Evolutionary conservation across 1,140 invertebrate species (phyloP).

Genomic region (Drosophila albomicans): DNA sequence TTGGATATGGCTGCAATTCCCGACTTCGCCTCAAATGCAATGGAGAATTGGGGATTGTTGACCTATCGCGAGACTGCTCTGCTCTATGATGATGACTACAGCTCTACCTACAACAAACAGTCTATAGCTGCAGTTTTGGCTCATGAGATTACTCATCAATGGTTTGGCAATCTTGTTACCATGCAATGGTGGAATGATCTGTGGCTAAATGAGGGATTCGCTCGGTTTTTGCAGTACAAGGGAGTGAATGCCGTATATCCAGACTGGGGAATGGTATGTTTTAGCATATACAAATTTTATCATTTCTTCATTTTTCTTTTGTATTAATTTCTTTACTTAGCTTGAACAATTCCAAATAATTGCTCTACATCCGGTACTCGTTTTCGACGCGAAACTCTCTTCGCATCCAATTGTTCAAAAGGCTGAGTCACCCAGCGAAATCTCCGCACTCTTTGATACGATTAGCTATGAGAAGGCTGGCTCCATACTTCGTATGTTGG

Average conservation of each 20-base stretch:
- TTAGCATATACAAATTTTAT: slow-evolving; percentile 29
- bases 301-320: neutral
- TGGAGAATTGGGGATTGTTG: slow-evolving; percentile 97
- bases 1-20: slow-evolving; percentile 97
- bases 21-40: slow-evolving; percentile 96
- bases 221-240: slow-evolving; percentile 94
- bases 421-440: slow-evolving; percentile 94
- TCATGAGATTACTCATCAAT: slow-evolving; percentile 97
- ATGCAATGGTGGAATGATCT: slow-evolving; percentile 97
- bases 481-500: slow-evolving; percentile 95
- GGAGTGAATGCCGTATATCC: slow-evolving; percentile 90
- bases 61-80: slow-evolving; percentile 94
- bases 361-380: slow-evolving; percentile 90
- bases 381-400: slow-evolving; percentile 91
- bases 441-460: slow-evolving; percentile 95
- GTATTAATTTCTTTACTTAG: slow-evolving; percentile 75
- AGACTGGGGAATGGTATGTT: slow-evolving; percentile 93
- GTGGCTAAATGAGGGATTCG: slow-evolving; percentile 97
- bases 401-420: slow-evolving; percentile 95
- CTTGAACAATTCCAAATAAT: slow-evolving; percentile 90
- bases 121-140: slow-evolving; percentile 92
- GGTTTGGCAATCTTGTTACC: slow-evolving; percentile 96
- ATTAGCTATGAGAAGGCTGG: slow-evolving; percentile 98
- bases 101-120: slow-evolving; percentile 91
- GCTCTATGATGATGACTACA: slow-evolving; percentile 89